Base-by-base conservation (phyloP, 2,113 vertebrate species). In the Mugil cephalus region DNA sequence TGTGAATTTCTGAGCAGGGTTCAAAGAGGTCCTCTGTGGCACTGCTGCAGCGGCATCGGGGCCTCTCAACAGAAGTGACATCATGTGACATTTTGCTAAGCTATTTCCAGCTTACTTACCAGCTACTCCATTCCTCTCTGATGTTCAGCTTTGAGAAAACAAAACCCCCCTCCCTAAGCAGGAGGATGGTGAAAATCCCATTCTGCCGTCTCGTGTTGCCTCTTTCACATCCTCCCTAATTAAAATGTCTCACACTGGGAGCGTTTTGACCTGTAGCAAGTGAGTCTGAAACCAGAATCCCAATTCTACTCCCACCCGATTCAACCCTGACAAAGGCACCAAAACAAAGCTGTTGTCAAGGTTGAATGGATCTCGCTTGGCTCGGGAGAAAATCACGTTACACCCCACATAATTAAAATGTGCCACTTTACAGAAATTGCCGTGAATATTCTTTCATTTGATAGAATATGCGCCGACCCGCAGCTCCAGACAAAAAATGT, bases 191-290 rank as follows among this genome's bases (percentile, higher is more conserved):
- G 46, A 52, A 50, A 51, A 74, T 77, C 40, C 51, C 12, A 6
- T 4, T 74, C 10, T 11, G 69, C 72, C n/a, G 72, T 35, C 52
- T 75, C 5, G 58, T 51, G 19, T 43, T 74, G 34, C 18, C 51
- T 70, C 40, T 66, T 77, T 69, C 71, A 69, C 72, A 77, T 66
- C 36, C 68, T 76, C 51, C 17, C 48, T 83, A 83, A 90, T 90
- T 80, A 87, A 89, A 83, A 67, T 36, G 52, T 83, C 74, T 83
- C 84, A 79, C 55, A 69, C 77, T 79, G 36, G 55, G 53, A 80
- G 63, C 1, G 4, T 43, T 77, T 76, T 66, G 74, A 89, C 71
- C 76, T 66, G 36, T 9, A 30, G 55, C 46, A 84, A 80, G 56
- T 59, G 50, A 65, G 45, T 10, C 36, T 43, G 59, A 79, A 78